These are phyloP conservation scores for Xyrauchen texanus DNA, from an alignment of 2,113 vertebrate species.

Conservation along the genomic window DNA sequence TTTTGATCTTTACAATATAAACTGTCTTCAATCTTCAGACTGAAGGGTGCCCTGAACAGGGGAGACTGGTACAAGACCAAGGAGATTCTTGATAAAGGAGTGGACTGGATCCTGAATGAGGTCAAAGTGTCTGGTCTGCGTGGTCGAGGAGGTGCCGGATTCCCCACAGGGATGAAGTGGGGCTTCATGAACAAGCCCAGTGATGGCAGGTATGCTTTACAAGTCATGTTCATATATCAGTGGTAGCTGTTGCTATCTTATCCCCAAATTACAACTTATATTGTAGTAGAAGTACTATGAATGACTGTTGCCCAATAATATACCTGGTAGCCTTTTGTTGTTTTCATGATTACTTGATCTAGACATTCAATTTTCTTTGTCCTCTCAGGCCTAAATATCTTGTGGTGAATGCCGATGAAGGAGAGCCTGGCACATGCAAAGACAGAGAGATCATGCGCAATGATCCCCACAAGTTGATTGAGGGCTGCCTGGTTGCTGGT, in stretches of 20 bases:
- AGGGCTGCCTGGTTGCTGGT: constrained; percentile 84
- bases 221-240: too few relatives aligned
- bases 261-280: too few relatives aligned
- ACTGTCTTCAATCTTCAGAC: constrained; percentile 60
- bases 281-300: too few relatives aligned
- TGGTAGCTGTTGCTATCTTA: too few relatives aligned
- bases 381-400: constrained; percentile 90
- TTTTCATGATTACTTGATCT: too few relatives aligned
- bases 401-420: constrained; percentile 97
- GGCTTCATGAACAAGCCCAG: constrained; percentile 96
- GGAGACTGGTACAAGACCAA: constrained; percentile 99
- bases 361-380: not conserved
- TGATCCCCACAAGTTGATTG: constrained; percentile 95
- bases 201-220: constrained; percentile 45
- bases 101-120: constrained; percentile 95
- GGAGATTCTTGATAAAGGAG: constrained; percentile 94
- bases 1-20: too few relatives aligned
- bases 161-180: constrained; percentile 98
- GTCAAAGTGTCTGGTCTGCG: constrained; percentile 90
- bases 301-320: too few relatives aligned
- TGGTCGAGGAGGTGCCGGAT: constrained; percentile 92
- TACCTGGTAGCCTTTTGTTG: too few relatives aligned
- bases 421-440: constrained; percentile 96
- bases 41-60: constrained; percentile 86
- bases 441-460: constrained; percentile 96